Evolutionary conservation across 2,797 vertebrate genomes (phyloP), one percentile per base, ranked within the genome.

Genomic region (Phrynocephalus guinanensis): DNA sequence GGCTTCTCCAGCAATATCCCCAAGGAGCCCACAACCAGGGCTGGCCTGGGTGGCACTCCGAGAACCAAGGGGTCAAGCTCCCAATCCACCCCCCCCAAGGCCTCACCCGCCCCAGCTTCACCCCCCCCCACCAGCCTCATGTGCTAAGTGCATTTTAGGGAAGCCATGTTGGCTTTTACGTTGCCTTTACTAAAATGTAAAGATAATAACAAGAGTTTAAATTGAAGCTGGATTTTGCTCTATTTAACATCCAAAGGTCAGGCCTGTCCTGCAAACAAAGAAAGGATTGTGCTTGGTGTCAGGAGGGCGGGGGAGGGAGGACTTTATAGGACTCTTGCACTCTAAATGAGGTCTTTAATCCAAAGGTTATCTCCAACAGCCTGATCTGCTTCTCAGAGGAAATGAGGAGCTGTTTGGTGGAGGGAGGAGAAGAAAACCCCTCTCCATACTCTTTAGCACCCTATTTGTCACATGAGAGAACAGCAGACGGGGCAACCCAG

Each of bases 241-340:
- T 96, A 93, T 96, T 96, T 96, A 95, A 95, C 94, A 95, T 95
- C 94, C 94, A 95, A 94, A 96, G 95, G 95, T 95, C 95, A 96
- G 0, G 66, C 79, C 94, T 93, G 89, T 26, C 94, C 50, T 88
- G 92, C 94, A 94, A 95, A 95, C 93, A 91, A 96, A 94, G 83
- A 38, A 83, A 93, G 87, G 89, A 94, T 94, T 95, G 95, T 94
- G 92, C 93, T 92, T 87, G 85, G 91, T 93, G 93, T 60, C 18
- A 20, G 79, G 78, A 82, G 89, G 86, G 90, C 9, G 50, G 16
- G 50, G 70, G 9, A 11, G 18, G 68, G 9, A 56, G 48, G n/a
- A 24, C 86, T 89, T 93, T 91, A 91, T 92, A 94, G 91, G 94
- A 94, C 94, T 88, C 93, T 86, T 87, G 84, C 72, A 87, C 73